Conservation (phyloP, 2,888 invertebrate genomes). For the Tipula vernalis region DNA sequence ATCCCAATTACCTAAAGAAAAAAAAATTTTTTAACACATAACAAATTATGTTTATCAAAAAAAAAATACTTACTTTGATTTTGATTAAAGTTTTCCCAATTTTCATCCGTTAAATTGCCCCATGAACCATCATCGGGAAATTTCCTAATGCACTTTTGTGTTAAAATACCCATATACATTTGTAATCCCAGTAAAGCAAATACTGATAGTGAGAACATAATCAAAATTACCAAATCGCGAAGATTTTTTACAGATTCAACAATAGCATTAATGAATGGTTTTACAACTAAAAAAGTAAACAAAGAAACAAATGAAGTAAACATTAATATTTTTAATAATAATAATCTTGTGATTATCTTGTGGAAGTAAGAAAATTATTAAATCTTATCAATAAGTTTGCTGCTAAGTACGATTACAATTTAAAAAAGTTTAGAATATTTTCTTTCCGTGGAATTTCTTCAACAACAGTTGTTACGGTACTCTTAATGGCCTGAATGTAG, state of each 20-base stretch:
- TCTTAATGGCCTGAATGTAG: no score
- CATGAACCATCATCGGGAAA: constrained; percentile 80
- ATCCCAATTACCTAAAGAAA: constrained; percentile 26
- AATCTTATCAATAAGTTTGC: no score
- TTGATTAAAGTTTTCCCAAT: constrained; percentile 68
- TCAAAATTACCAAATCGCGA: constrained; percentile 98
- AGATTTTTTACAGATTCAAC: constrained; percentile 99
- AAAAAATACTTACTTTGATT: constrained; percentile 56
- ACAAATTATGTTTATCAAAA: no score
- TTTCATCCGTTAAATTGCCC: constrained; percentile 74
- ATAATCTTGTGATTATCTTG: no score
- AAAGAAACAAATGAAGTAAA: neutral
- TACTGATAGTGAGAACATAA: constrained; percentile 96
- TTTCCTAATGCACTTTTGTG: constrained; percentile 88
- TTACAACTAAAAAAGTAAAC: constrained; percentile 60
- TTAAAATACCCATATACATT: constrained; percentile 95
- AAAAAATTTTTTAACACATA: neutral
- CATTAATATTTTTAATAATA: no score
- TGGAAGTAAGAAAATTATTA: no score
- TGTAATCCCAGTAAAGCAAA: constrained; percentile 98
- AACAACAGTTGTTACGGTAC: no score
- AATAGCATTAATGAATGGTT: constrained; percentile 98
- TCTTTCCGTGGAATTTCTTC: no score
- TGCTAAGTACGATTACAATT: no score
- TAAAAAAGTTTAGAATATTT: no score